These are phyloP conservation scores for Balearica regulorum DNA, from an alignment of 2,797 vertebrate genomes.

Conservation along the genomic window DNA sequence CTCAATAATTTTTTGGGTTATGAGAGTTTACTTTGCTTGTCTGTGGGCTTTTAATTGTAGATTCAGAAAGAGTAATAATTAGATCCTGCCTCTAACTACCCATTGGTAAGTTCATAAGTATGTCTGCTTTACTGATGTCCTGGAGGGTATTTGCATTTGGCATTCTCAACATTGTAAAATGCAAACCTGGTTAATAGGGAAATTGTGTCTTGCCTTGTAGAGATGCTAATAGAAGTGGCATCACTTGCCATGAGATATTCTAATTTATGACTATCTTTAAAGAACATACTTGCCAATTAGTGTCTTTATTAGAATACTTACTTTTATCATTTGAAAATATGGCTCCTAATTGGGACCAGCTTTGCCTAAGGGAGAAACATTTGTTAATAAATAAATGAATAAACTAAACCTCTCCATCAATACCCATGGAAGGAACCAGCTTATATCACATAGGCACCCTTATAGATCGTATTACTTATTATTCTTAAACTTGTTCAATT, in stretches of 20 bases:
- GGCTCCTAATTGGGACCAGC: slow-evolving; percentile 66
- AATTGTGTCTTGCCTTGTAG: neutral
- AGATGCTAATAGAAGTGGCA: slow-evolving; percentile 60
- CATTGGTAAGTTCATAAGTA: neutral
- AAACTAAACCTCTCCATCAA: slow-evolving; percentile 26
- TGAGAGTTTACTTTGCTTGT: neutral
- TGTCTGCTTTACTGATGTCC: neutral
- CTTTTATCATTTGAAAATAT: slow-evolving; percentile 63
- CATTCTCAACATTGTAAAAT: neutral
- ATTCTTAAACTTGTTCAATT: slow-evolving; percentile 11
- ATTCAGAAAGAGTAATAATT: slow-evolving; percentile 24
- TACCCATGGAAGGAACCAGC: neutral
- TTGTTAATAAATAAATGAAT: slow-evolving; percentile 67
- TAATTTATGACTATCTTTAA: slow-evolving; percentile 65
- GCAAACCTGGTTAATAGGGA: slow-evolving; percentile 40
- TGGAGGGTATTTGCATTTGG: slow-evolving; percentile 35
- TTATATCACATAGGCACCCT: neutral
- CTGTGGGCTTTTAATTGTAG: slow-evolving; percentile 46
- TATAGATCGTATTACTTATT: neutral
- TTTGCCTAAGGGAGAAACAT: slow-evolving; percentile 47
- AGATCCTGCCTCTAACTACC: neutral
- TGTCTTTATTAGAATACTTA: slow-evolving; percentile 63
- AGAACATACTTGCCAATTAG: slow-evolving; percentile 69
- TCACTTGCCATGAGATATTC: slow-evolving; percentile 32
- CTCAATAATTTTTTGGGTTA: neutral